Percentiles rank a stretch among this genome's conserved stretches.
Conservation (phyloP, 2,888 invertebrate genomes). For the Troides aeacus region DNA sequence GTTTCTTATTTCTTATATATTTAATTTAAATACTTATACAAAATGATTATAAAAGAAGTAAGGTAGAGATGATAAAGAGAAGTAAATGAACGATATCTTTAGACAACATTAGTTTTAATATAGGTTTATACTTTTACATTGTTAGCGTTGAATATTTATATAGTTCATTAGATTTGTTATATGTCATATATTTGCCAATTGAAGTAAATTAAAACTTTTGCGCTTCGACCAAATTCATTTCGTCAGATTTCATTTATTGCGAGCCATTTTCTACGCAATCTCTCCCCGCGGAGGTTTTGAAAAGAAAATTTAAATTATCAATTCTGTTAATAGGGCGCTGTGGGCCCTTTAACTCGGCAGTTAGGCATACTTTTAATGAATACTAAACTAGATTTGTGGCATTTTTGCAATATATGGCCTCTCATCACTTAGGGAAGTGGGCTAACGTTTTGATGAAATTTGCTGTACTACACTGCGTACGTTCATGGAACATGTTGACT, state of each 20-base stretch:
- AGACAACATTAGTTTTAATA: too few species aligned
- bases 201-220: not conserved
- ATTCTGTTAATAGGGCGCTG: constrained; percentile 24
- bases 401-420: constrained; percentile 4
- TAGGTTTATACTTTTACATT: too few species aligned
- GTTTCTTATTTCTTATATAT: not conserved
- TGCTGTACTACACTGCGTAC: not conserved
- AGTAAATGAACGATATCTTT: too few species aligned
- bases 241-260: constrained; percentile 19
- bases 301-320: constrained; percentile 28
- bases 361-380: constrained; percentile 26
- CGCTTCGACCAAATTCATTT: constrained; percentile 6
- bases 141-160: too few species aligned
- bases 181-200: not conserved
- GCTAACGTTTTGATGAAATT: not conserved
- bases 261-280: constrained; percentile 19
- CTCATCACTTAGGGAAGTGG: not conserved
- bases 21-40: not conserved
- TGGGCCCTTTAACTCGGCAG: constrained; percentile 21
- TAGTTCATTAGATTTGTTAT: too few species aligned
- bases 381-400: constrained; percentile 22
- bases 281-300: constrained; percentile 22
- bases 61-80: not conserved
- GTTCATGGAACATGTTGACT: not conserved
- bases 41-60: not conserved